Evolutionary conservation across 1,140 invertebrate genomes (phyloP).

Genomic region (Latrodectus geometricus): DNA sequence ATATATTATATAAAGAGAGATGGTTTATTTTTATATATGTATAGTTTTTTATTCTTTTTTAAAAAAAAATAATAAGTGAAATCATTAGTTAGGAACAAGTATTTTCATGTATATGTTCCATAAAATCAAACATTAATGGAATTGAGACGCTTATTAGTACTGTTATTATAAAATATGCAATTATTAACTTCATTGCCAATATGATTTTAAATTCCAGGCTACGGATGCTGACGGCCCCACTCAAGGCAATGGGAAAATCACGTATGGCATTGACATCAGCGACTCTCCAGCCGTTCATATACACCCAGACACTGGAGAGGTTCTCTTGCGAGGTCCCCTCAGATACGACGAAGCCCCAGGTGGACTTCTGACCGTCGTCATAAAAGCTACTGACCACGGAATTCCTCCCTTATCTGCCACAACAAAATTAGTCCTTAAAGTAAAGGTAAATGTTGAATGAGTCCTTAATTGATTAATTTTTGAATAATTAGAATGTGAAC

Average conservation of each 20-base stretch:
- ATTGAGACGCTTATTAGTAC: too few species aligned
- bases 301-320: slow-evolving; percentile 78
- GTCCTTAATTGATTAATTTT: too few species aligned
- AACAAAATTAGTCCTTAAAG: slow-evolving; percentile 76
- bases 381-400: slow-evolving; percentile 76
- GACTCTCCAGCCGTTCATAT: slow-evolving; percentile 68
- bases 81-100: too few species aligned
- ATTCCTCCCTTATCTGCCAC: slow-evolving; percentile 76
- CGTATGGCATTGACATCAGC: slow-evolving; percentile 77
- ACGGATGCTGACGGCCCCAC: slow-evolving; percentile 71
- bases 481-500: too few species aligned
- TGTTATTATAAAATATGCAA: too few species aligned
- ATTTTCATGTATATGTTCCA: too few species aligned
- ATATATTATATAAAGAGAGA: too few species aligned
- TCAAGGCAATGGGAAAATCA: slow-evolving; percentile 78
- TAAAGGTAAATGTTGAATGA: slow-evolving; percentile 73
- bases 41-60: too few species aligned
- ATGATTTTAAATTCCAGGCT: slow-evolving; percentile 17
- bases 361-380: slow-evolving; percentile 39
- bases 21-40: too few species aligned
- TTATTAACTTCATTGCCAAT: too few species aligned
- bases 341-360: slow-evolving; percentile 50
- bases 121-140: too few species aligned
- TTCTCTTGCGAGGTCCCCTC: slow-evolving; percentile 74
- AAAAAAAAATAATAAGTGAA: too few species aligned